These are phyloP conservation scores for Aphidius colemani DNA, from an alignment of 2,888 invertebrate species.

Conservation along the genomic window DNA sequence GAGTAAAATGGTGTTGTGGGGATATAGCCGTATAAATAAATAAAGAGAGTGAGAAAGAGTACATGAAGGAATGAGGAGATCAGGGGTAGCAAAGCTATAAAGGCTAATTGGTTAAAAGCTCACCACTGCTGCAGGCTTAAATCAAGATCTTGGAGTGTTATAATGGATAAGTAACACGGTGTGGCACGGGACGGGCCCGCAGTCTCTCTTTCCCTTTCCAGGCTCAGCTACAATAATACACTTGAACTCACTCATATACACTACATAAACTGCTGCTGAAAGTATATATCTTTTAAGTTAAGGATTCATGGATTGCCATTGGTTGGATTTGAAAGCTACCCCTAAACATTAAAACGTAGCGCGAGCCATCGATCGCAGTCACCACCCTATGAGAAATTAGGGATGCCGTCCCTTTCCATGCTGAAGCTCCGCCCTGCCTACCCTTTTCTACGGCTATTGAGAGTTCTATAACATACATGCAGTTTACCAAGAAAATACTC, in stretches of 20 bases:
- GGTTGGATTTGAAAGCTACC: constrained; percentile 48
- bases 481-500: neutral
- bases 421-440: constrained; percentile 44
- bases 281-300: constrained; percentile 52
- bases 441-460: constrained; percentile 4
- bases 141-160: constrained; percentile 62
- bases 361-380: constrained; percentile 53
- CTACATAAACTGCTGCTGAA: constrained; percentile 31
- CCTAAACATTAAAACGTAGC: constrained; percentile 44
- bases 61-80: constrained; percentile 28
- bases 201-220: constrained; percentile 29
- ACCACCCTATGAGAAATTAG: constrained; percentile 52
- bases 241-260: constrained; percentile 28
- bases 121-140: constrained; percentile 60
- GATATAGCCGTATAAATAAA: neutral
- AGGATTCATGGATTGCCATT: constrained; percentile 48
- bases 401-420: constrained; percentile 45
- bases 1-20: too few relatives aligned
- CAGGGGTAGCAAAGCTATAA: constrained; percentile 53
- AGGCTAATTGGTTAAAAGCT: constrained; percentile 62
- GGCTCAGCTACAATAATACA: constrained; percentile 24
- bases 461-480: neutral
- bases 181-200: constrained; percentile 50
- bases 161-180: constrained; percentile 61
- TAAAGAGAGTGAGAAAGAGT: constrained; percentile 15